Base-by-base conservation (phyloP, 2,888 invertebrate species). In the Monoplex corrugatus region DNA sequence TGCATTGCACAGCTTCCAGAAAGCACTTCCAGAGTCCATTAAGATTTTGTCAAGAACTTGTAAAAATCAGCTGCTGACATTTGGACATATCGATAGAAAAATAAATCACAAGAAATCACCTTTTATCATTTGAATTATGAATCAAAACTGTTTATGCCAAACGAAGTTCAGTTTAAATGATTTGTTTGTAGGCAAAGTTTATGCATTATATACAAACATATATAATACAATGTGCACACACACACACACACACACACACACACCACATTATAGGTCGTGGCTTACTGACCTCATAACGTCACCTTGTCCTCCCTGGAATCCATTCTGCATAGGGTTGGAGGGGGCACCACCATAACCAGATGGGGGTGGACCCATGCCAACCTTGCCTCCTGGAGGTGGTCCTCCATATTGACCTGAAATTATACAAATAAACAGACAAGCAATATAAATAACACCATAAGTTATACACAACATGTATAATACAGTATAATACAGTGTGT, bases 341-440 rank as follows among this genome's bases (percentile, higher is more conserved):
- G 57, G 78, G 35, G 80, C 50, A 78, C 80, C 87, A 40, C 80
- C 75, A 78, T n/a, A 84, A 57, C 38, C 38, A 38, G 50, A 40
- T n/a, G 86, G 63, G 40, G 89, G 88, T 19, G 88, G 86, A 23
- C 50, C 88, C 87, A 88, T 87, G 35, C 90, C 88, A 43, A 43
- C 63, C 43, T 82, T 86, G 43, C 91, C 90, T 45, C 89, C 83
- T 16, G 91, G 91, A 6, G 89, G 87, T 16, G 89, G 89, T 72
- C 82, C 87, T n/a, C 92, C 91, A 45, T 43, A 57, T 19, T 43
- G 87, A 82, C 86, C 57, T 63, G 82, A 82, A 89, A 92, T 44
- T 44, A 84, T n/a, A n/a, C n/a, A n/a, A n/a, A n/a, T n/a, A n/a
- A n/a, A n/a, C n/a, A n/a, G n/a, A n/a, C n/a, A n/a, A n/a, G n/a